Evolutionary conservation across 2,113 vertebrate genomes (phyloP).

Genomic region (Scomber colias): DNA sequence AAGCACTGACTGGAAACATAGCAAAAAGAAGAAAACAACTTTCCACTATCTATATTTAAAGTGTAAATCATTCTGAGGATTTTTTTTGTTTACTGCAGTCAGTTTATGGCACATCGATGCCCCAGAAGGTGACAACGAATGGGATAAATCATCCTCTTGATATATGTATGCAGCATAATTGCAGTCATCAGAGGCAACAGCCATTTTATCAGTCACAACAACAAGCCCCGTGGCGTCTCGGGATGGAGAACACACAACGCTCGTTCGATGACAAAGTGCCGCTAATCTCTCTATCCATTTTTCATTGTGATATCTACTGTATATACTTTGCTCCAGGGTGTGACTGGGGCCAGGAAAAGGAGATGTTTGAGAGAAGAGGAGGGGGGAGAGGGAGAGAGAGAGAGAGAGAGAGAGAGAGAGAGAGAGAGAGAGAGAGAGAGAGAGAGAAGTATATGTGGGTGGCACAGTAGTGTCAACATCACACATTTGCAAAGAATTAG

Average conservation of each 20-base stretch:
- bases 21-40: neutral
- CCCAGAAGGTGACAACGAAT: slow-evolving; percentile 9
- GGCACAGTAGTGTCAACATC: slow-evolving; percentile 28
- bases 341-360: slow-evolving; percentile 18
- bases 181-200: slow-evolving; percentile 51
- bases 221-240: slow-evolving; percentile 46
- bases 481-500: slow-evolving; percentile 25
- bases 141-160: slow-evolving; percentile 39
- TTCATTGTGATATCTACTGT: slow-evolving; percentile 52
- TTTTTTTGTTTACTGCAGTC: neutral
- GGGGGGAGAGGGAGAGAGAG: no score
- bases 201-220: slow-evolving; percentile 67
- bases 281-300: slow-evolving; percentile 71
- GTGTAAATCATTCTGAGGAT: slow-evolving; percentile 27
- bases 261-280: slow-evolving; percentile 62
- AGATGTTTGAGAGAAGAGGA: slow-evolving; percentile 22
- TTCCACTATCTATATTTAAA: neutral
- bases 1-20: neutral
- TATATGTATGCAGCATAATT: slow-evolving; percentile 41
- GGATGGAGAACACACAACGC: slow-evolving; percentile 43
- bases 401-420: no score
- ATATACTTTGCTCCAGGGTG: slow-evolving; percentile 36
- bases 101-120: neutral
- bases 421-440: neutral
- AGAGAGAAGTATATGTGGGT: slow-evolving; percentile 5